Evolutionary conservation across 2,888 invertebrate genomes (phyloP), one percentile per base, ranked within the genome.

Genomic region (Xestia xanthographa): DNA sequence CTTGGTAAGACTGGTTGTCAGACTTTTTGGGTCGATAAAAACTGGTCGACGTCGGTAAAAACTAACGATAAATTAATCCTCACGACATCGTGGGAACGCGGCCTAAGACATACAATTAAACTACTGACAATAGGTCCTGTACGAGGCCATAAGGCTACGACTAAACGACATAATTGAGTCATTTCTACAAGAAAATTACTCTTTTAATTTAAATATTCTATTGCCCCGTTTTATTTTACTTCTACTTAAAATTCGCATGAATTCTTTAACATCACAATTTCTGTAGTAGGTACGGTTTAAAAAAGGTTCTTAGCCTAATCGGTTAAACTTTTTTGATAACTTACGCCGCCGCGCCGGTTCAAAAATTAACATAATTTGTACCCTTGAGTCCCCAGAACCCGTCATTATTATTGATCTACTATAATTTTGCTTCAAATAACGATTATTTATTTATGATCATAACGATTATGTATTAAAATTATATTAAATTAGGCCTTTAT

Each of bases 361-460:
- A 50, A 75, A 84, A 66, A 84, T 84, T 85, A 72, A 78, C 82
- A 84, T 84, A 85, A 84, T 82, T 85, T 75, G 58, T 75, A 75
- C 73, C 75, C 58, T 66, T 45, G 58, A n/a, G 60, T 75, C 53
- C 41, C 1, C 38, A 50, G 56, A 69, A 75, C 82, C 77, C 53
- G 17, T 75, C 41, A 82, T 83, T 85, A 83, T 77, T 77, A 63
- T 67, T 66, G 74, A 85, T 85, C 70, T 11, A 14, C 77, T 72
- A 77, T 85, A 85, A 83, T 83, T 82, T 77, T 67, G 85, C 60
- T 70, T 56, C 66, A 75, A 82, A 77, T 67, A 83, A 75, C 77
- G 72, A 75, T 83, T 72, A 77, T 77, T 65, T 84, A n/a, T n/a
- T 85, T 72, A 81, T 70, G 82, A 85, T 72, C 66, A 72, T 70